Evolutionary conservation across 2,113 vertebrate genomes (phyloP).

Genomic region (Myotis yumanensis): DNA sequence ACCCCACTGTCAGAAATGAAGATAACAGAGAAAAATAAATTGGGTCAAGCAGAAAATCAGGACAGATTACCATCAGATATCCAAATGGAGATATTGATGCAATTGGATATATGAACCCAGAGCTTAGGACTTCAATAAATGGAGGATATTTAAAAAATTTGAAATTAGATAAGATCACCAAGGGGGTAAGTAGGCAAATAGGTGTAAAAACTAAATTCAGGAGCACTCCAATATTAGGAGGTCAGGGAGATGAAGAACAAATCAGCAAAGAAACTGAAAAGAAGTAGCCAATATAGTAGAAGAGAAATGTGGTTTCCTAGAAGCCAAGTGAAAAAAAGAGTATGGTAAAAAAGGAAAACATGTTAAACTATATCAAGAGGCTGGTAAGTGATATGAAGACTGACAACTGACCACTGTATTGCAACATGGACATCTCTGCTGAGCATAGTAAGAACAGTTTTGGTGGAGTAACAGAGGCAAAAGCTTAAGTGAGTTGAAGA

Average conservation of each 20-base stretch:
- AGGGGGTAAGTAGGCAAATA: neutral
- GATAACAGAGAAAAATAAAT: neutral
- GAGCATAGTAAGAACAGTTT: neutral
- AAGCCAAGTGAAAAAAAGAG: neutral
- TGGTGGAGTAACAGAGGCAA: neutral
- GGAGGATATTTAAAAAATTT: neutral
- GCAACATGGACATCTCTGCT: neutral
- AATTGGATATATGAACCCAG: neutral
- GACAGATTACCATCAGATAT: neutral
- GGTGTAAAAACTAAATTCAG: neutral
- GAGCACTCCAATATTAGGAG: neutral
- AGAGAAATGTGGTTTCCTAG: neutral
- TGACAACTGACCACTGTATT: neutral
- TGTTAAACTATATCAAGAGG: neutral
- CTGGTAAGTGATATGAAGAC: neutral
- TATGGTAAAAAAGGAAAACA: neutral
- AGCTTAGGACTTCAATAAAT: neutral
- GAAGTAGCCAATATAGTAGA: neutral
- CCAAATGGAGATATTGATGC: neutral
- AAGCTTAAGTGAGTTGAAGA: neutral
- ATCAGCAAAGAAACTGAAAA: neutral
- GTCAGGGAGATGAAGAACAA: neutral
- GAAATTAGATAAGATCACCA: neutral
- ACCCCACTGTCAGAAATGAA: neutral
- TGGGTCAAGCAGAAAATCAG: conserved; percentile 1